A percentile compares a stretch with the other conserved stretches of the same genome.
Conservation (phyloP, 2,797 vertebrate species). For the Apogon talboti region DNA sequence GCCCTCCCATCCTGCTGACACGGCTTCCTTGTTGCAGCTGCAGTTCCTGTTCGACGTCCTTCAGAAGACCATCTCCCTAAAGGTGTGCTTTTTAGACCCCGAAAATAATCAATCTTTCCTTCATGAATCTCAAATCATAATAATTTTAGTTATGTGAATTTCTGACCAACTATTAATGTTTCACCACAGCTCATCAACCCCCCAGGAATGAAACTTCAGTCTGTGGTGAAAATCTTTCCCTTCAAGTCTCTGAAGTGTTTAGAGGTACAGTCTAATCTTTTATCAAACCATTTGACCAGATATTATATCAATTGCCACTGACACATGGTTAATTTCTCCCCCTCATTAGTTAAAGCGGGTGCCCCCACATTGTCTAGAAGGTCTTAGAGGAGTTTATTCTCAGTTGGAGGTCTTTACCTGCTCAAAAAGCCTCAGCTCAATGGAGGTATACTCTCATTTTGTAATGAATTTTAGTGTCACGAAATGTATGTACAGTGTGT, state of each 20-base stretch:
- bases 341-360: constrained; percentile 88
- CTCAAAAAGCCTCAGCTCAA: constrained; percentile 88
- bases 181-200: constrained; percentile 86
- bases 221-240: constrained; percentile 93
- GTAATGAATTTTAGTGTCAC: too few species aligned
- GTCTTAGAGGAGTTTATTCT: constrained; percentile 92
- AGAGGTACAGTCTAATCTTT: constrained; percentile 83
- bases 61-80: constrained; percentile 94
- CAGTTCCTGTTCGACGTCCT: constrained; percentile 96
- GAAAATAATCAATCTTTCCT: neutral
- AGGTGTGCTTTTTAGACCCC: constrained; percentile 81
- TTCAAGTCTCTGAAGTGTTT: constrained; percentile 94
- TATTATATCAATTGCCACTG: neutral
- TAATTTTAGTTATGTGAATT: neutral
- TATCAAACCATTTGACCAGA: neutral
- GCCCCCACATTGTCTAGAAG: constrained; percentile 91
- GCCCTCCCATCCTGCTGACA: constrained; percentile 94
- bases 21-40: constrained; percentile 88
- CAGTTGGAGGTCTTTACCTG: constrained; percentile 93
- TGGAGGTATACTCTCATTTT: constrained; percentile 92
- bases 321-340: neutral
- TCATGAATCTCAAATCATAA: too few species aligned
- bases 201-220: constrained; percentile 82
- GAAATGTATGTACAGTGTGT: neutral
- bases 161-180: neutral